Percentiles rank a stretch among this genome's conserved stretches.
Evolutionary conservation across 2,113 vertebrate genomes (phyloP).

Genomic region (Struthio camelus): DNA sequence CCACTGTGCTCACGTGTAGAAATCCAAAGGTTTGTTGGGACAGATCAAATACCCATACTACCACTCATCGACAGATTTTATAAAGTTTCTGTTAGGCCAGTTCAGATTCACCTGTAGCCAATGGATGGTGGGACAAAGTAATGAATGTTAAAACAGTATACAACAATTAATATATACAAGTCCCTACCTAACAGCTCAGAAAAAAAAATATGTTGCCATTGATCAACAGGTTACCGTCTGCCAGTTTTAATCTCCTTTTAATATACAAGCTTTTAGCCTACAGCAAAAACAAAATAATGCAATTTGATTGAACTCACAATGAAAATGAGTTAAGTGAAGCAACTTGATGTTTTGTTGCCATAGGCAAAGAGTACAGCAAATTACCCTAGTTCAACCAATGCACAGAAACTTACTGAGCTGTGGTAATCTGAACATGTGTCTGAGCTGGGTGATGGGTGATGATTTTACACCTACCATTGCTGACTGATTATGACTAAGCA

Average conservation of each 20-base stretch:
- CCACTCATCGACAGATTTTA: not conserved
- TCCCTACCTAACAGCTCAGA: not conserved
- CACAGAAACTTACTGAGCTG: not conserved
- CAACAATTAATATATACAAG: not conserved
- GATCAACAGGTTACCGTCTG: not conserved
- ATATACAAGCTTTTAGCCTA: not conserved
- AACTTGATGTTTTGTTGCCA: not conserved
- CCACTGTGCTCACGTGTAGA: not conserved
- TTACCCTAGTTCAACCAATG: not conserved
- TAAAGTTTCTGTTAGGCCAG: not conserved
- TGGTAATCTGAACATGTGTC: not conserved
- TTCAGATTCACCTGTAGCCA: not conserved
- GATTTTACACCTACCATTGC: slow-evolving; percentile 26
- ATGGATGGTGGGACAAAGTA: not conserved
- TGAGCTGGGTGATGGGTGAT: slow-evolving; percentile 21
- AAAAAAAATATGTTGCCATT: not conserved
- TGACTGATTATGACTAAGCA: slow-evolving; percentile 28
- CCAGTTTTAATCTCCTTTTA: not conserved
- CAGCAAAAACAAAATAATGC: not conserved
- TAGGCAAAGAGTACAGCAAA: not conserved
- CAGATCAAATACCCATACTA: not conserved
- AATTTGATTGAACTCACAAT: not conserved
- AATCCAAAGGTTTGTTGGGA: not conserved
- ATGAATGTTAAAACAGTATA: not conserved
- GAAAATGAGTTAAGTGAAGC: not conserved